Percentiles rank a stretch among this genome's conserved stretches.
Conservation (phyloP, 1,140 invertebrate species). For the Drosophila pallidifrons region DNA sequence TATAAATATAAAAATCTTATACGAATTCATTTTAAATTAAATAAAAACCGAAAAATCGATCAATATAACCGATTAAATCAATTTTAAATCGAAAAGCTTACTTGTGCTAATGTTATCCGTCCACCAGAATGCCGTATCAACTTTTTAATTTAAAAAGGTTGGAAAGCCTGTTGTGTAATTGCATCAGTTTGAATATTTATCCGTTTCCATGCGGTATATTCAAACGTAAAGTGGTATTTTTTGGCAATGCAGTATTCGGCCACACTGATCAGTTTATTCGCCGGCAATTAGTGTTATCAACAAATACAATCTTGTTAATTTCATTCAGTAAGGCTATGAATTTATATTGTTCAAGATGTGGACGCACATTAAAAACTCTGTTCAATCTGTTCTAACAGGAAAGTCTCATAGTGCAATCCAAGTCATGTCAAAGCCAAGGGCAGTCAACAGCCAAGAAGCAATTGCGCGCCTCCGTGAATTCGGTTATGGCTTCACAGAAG, state of each 20-base stretch:
- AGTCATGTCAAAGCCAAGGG: slow-evolving; percentile 25
- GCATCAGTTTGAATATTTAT: not conserved
- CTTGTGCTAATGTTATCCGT: too few relatives aligned
- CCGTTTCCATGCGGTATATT: not conserved
- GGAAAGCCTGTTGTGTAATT: too few relatives aligned
- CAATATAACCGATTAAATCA: too few relatives aligned
- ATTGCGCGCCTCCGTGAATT: slow-evolving; percentile 55
- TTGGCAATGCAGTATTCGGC: not conserved
- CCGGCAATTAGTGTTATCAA: slow-evolving; percentile 8
- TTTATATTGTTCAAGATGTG: slow-evolving; percentile 4
- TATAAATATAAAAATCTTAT: too few relatives aligned
- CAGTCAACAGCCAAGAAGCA: slow-evolving; percentile 47
- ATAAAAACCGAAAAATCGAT: too few relatives aligned
- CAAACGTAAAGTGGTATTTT: not conserved
- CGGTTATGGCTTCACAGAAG: slow-evolving; percentile 74
- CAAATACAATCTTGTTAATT: not conserved
- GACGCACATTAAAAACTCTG: slow-evolving; percentile 7
- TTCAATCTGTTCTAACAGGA: not conserved
- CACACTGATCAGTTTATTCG: not conserved
- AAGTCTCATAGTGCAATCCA: not conserved
- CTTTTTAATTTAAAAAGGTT: too few relatives aligned
- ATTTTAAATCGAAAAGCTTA: too few relatives aligned
- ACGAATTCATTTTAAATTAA: too few relatives aligned
- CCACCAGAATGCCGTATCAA: too few relatives aligned
- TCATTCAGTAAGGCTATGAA: slow-evolving; percentile 22